Percentiles rank a stretch among this genome's conserved stretches.
phyloP scores from a whole-genome alignment of 2,113 vertebrate genomes.

The Pelmatolapia mariae region DNA sequence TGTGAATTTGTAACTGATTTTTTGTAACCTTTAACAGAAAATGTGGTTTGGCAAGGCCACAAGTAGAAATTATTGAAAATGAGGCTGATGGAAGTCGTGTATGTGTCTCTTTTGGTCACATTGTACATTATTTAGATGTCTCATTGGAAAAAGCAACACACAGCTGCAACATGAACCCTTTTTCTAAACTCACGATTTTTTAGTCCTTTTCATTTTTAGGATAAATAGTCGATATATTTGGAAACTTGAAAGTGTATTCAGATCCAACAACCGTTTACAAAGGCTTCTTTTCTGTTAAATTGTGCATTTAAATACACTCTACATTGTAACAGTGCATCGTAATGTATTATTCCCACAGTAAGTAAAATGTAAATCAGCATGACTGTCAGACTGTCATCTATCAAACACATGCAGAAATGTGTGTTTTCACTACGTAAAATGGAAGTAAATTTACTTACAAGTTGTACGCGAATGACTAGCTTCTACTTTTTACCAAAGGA shows the following conservation, averaged over 20 bases:
- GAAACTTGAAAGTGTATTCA: rapidly evolving
- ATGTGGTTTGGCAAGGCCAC: neutral
- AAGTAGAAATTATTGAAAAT: neutral
- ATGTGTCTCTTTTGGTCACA: neutral
- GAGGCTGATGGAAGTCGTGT: neutral
- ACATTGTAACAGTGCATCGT: neutral
- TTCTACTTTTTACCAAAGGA: neutral
- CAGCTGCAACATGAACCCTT: neutral
- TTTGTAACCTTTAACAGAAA: rapidly evolving
- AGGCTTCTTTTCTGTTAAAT: neutral
- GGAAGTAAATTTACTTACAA: neutral
- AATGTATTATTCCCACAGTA: neutral
- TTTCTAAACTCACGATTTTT: neutral
- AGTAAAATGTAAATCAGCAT: neutral
- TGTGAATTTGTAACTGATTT: neutral
- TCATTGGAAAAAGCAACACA: neutral
- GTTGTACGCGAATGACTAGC: neutral
- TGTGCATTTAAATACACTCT: neutral
- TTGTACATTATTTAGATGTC: neutral
- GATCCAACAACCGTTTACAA: neutral
- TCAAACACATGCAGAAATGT: neutral
- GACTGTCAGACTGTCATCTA: neutral
- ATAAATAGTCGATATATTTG: neutral
- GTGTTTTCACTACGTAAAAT: neutral
- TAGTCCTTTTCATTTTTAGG: neutral